Evolutionary conservation across 2,888 invertebrate species (phyloP).

Genomic region (Lagria hirta): DNA sequence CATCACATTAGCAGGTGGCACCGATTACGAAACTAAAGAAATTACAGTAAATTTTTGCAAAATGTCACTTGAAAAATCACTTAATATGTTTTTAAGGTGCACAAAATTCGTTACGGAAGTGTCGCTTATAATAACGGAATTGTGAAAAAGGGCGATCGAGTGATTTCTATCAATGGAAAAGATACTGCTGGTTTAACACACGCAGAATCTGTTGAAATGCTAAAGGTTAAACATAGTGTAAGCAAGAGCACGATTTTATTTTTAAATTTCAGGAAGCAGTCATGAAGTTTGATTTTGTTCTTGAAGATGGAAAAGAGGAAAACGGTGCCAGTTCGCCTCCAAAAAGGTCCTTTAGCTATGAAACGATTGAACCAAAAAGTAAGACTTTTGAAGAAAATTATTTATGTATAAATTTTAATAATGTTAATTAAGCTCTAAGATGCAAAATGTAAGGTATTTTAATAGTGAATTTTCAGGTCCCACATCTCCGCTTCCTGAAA

Average conservation of each 20-base stretch:
- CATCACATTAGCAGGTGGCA: conserved; percentile 84
- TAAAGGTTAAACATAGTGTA: conserved; percentile 68
- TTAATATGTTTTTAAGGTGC: conserved; percentile 61
- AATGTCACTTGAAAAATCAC: background rate
- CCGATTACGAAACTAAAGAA: conserved; percentile 89
- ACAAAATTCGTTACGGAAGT: conserved; percentile 83
- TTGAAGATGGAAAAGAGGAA: conserved; percentile 46
- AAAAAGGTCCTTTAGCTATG: conserved; percentile 37
- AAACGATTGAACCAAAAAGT: conserved; percentile 19
- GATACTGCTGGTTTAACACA: conserved; percentile 83
- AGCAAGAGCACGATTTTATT: background rate
- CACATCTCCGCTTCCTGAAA: conserved; percentile 18
- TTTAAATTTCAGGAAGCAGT: conserved; percentile 65
- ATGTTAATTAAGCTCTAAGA: conserved; percentile 5
- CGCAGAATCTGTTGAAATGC: conserved; percentile 80
- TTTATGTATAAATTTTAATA: background rate
- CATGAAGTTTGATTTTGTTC: conserved; percentile 75
- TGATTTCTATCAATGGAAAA: conserved; percentile 82
- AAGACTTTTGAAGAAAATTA: conserved; percentile 5
- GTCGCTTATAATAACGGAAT: conserved; percentile 85
- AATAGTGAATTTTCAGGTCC: conserved; percentile 13
- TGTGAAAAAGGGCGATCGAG: conserved; percentile 82
- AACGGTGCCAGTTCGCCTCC: conserved; percentile 17
- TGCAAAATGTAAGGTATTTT: conserved; percentile 23
- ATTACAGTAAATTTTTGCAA: conserved; percentile 70